Evolutionary conservation across 2,797 vertebrate genomes (phyloP).

Genomic region (Leontopithecus rosalia): DNA sequence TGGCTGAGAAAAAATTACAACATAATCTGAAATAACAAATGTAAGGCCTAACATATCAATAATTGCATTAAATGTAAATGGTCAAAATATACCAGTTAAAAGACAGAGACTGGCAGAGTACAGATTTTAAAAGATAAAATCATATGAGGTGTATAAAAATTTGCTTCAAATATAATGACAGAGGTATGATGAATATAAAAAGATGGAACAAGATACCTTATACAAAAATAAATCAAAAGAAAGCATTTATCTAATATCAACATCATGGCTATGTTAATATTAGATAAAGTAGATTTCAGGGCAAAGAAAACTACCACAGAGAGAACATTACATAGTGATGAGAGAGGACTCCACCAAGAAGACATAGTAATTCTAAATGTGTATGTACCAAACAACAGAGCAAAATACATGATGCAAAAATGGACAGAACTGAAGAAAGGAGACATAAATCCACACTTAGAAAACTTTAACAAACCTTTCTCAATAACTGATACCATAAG

Average conservation of each 20-base stretch:
- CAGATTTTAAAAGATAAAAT: not conserved
- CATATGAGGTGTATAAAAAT: not conserved
- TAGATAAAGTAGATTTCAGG: not conserved
- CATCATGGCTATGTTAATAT: not conserved
- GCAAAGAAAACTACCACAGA: not conserved
- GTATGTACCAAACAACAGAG: not conserved
- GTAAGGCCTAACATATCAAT: not conserved
- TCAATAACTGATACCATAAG: not conserved
- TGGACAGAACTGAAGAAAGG: not conserved
- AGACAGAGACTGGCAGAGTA: not conserved
- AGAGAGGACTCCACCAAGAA: not conserved
- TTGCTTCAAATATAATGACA: not conserved
- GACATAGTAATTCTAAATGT: not conserved
- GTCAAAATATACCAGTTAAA: constrained; percentile 1
- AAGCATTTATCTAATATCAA: not conserved
- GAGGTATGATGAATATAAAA: not conserved
- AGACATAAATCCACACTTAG: not conserved
- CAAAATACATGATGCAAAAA: not conserved
- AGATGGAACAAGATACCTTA: not conserved
- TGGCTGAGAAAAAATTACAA: not conserved
- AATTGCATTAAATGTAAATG: not conserved
- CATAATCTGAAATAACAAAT: not conserved
- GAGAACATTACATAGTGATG: not conserved
- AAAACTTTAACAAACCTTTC: not conserved
- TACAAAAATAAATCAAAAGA: not conserved